Evolutionary conservation across 2,888 invertebrate species (phyloP).

Genomic region (Cerceris rybyensis): DNA sequence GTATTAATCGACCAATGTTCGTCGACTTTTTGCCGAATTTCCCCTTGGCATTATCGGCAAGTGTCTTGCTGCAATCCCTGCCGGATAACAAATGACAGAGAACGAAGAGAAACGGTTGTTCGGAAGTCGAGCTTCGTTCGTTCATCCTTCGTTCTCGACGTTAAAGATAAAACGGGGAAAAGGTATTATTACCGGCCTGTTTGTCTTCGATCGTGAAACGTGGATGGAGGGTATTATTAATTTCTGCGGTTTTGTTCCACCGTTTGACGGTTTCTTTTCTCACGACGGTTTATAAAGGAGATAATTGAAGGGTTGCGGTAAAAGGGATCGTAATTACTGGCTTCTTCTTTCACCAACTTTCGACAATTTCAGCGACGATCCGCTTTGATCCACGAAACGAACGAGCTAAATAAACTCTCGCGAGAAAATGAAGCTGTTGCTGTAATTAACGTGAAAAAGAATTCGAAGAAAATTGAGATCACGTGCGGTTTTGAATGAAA

Average conservation of each 20-base stretch:
- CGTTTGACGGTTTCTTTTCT: background rate
- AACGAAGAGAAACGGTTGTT: constrained; percentile 12
- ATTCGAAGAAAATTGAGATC: too few relatives aligned
- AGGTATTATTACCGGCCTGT: constrained; percentile 2
- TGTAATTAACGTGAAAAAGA: too few relatives aligned
- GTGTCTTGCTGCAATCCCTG: constrained; percentile 1
- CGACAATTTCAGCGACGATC: background rate
- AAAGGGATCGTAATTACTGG: too few relatives aligned
- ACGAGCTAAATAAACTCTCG: too few relatives aligned
- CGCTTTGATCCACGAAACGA: background rate
- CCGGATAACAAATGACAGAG: constrained; percentile 32
- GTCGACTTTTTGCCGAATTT: constrained; percentile 16
- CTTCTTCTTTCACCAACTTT: too few relatives aligned
- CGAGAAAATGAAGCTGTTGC: too few relatives aligned
- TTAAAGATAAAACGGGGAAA: background rate
- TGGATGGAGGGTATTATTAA: constrained; percentile 7
- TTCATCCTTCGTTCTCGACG: background rate
- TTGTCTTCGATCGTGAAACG: constrained; percentile 7
- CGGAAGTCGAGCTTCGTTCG: background rate
- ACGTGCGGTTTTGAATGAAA: too few relatives aligned
- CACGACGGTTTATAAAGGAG: constrained; percentile 10
- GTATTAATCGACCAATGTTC: constrained; percentile 29
- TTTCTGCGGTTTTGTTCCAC: constrained; percentile 2
- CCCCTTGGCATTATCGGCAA: constrained; percentile 10
- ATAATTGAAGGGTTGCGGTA: constrained; percentile 11